Conservation (phyloP, 2,888 invertebrate genomes). For the Tipula lateralis region DNA sequence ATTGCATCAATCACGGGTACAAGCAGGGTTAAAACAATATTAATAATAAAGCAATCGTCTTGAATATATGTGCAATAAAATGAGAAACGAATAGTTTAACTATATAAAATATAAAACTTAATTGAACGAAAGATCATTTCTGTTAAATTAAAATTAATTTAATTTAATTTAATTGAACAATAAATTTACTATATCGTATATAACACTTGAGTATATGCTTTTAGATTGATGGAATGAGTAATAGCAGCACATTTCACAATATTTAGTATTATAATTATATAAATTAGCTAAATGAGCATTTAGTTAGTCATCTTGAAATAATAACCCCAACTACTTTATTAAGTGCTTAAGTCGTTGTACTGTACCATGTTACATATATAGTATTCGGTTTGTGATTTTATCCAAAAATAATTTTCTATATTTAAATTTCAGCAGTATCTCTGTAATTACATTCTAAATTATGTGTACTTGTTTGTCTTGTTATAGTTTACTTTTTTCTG, state of each 20-base stretch:
- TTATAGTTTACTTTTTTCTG: not conserved
- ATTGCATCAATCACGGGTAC: too few species aligned
- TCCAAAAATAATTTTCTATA: not conserved
- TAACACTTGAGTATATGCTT: not conserved
- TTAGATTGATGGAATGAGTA: not conserved
- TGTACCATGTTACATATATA: not conserved
- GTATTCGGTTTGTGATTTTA: not conserved
- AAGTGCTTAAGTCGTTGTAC: too few species aligned
- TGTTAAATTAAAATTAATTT: slow-evolving; percentile 5
- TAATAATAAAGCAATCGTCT: not conserved
- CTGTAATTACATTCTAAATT: not conserved
- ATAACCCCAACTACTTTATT: not conserved
- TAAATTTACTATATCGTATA: not conserved
- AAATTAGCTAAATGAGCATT: not conserved
- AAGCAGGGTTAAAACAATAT: not conserved
- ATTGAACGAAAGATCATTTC: not conserved
- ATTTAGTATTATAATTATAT: not conserved
- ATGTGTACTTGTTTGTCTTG: not conserved
- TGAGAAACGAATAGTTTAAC: not conserved
- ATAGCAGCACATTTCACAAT: not conserved
- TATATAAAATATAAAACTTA: not conserved
- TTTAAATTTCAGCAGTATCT: slow-evolving; percentile 11
- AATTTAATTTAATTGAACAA: not conserved
- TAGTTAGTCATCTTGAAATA: not conserved
- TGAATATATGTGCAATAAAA: not conserved